Evolutionary conservation across 2,888 invertebrate species (phyloP), one percentile per base, ranked within the genome.

Genomic region (Heteromurus nitidus): DNA sequence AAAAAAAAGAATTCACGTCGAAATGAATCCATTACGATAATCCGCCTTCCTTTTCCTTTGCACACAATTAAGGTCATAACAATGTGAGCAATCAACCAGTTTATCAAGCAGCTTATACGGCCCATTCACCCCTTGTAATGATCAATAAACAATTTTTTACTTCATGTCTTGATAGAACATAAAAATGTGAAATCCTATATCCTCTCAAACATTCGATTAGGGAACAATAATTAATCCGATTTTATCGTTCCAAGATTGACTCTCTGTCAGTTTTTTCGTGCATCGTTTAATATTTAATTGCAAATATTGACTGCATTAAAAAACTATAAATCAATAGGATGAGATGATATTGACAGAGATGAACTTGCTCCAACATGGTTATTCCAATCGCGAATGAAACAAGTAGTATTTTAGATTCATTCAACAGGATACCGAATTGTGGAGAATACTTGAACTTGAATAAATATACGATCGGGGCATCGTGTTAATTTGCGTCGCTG

Each of bases 51-150:
- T 26, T 36, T n/a, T n/a, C n/a, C n/a, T n/a, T n/a, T n/a, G 36
- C 30, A 22, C 13, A 55, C 69, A 69, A 70, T 70, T 70, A 70
- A 36, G 69, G 69, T 24, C 69, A 70, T 70, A 70, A 70, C 55
- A 70, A 58, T 70, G 42, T 70, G 42, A 70, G 58, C 69, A 70
- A 70, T 70, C 58, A 70, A 70, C 69, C 55, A 55, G 69, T 70
- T 70, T 70, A 70, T 70, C 69, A 70, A 70, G 53, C 55, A 20
- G 53, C 69, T 70, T 28, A 18, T 11, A 68, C 26, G 47, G 50
- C 18, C 28, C 28, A 50, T 30, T 62, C 30, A 31, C 62, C 16
- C 18, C 22, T 13, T 22, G 16, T 65, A 65, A 65, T 65, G 44
- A 44, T 1, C 26, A 65, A 65, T 65, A 65, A 42, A 62, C 62